Evolutionary conservation across 2,113 vertebrate genomes (phyloP), one percentile per base, ranked within the genome.

Genomic region (Phoenicopterus ruber): DNA sequence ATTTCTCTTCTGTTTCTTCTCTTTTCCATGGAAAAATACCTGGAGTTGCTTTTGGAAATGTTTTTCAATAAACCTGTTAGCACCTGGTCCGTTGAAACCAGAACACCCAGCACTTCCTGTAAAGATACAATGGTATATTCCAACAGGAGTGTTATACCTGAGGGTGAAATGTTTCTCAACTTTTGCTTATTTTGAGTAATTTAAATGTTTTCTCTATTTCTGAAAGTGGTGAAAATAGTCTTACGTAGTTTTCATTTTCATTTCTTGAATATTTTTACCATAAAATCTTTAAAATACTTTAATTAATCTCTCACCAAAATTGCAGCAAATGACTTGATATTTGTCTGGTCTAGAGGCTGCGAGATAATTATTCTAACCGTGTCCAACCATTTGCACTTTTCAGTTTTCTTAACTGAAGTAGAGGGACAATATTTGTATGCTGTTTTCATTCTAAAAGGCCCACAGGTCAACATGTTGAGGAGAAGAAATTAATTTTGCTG

Each of bases 331-430:
- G 25, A n/a, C 25, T n/a, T 78, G 29, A 38, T 74, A 44, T 29
- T 91, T 86, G 4, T 52, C 50, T 54, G 50, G n/a, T 47, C 66
- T 59, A 62, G 29, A 14, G 67, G n/a, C 31, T 26, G 34, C 31
- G 54, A 91, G 44, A 86, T 92, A 96, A 65, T 90, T 93, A 89
- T 94, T 96, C 84, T 77, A 76, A 57, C 49, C 54, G 42, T 87
- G 58, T 82, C n/a, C n/a, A 86, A 73, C 19, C 24, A 9, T 91
- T 96, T 94, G 63, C 40, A 94, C 63, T 94, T 96, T 87, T 92
- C 83, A 93, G 29, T 95, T 97, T 92, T 91, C 90, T 95, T 40
- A 29, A 88, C 73, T 85, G 73, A 58, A 92, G 32, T 21, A 67
- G 69, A 49, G 65, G 17, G 80, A 61, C 19, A 81, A 65, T 90